These are phyloP conservation scores for Drosophila buzzatii DNA, from an alignment of 2,888 invertebrate species.

Conservation along the genomic window DNA sequence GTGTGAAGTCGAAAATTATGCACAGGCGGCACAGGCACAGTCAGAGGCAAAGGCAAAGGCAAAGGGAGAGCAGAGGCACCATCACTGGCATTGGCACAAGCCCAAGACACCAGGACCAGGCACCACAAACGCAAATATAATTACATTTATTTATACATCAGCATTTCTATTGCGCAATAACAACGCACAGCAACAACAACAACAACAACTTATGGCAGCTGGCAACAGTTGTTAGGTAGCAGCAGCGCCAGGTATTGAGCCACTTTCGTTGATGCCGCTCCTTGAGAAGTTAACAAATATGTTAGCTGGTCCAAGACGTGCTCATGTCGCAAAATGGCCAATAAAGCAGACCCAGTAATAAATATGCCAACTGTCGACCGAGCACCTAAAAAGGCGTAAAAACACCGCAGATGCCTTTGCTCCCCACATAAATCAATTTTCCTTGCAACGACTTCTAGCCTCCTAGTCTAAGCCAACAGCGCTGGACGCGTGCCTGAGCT, in stretches of 20 bases:
- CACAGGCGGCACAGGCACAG: constrained; percentile 62
- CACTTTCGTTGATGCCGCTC: constrained; percentile 8
- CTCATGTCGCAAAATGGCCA: constrained; percentile 55
- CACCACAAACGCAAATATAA: constrained; percentile 65
- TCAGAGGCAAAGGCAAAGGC: constrained; percentile 53
- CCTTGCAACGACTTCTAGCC: constrained; percentile 8
- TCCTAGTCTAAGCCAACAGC: neutral
- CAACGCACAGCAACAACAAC: constrained; percentile 34
- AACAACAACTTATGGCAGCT: constrained; percentile 11
- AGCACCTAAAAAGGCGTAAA: constrained; percentile 64
- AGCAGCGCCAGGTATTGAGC: constrained; percentile 7
- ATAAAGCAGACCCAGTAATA: constrained; percentile 64
- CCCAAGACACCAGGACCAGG: constrained; percentile 18
- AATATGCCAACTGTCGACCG: constrained; percentile 67
- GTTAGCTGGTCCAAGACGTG: constrained; percentile 41
- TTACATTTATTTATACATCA: constrained; percentile 79
- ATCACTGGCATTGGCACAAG: constrained; percentile 1
- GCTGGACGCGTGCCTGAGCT: neutral
- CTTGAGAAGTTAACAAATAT: constrained; percentile 50
- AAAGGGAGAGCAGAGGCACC: neutral
- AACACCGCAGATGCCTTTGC: constrained; percentile 40
- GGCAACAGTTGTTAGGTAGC: constrained; percentile 25
- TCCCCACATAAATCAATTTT: constrained; percentile 62
- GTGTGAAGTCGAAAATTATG: constrained; percentile 71
- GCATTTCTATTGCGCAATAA: constrained; percentile 68